These are phyloP conservation scores for Orthonychiurus folsomi DNA, from an alignment of 2,888 invertebrate species.

Conservation along the genomic window DNA sequence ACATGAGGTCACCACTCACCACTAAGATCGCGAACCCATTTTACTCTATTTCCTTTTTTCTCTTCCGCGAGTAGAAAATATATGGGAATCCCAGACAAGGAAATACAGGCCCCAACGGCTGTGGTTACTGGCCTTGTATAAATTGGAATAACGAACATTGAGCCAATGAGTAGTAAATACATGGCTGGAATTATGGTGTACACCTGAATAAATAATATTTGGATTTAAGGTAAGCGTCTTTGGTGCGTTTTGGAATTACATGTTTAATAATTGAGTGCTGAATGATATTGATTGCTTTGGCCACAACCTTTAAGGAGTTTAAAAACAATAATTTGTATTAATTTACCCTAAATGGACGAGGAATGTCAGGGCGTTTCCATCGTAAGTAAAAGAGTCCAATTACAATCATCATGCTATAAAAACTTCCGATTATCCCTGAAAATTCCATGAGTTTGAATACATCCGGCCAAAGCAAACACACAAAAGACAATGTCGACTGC, in stretches of 20 bases:
- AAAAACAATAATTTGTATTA: no score
- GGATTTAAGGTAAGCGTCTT: no score
- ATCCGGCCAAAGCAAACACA: conserved; percentile 73
- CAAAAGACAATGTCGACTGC: conserved; percentile 67
- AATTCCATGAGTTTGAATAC: conserved; percentile 71
- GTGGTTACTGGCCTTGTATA: neutral
- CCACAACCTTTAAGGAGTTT: no score
- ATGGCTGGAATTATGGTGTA: neutral
- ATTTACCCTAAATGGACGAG: neutral
- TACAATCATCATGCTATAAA: conserved; percentile 70
- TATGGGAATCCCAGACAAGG: neutral
- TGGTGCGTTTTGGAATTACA: no score
- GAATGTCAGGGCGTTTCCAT: neutral
- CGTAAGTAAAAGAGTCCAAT: conserved; percentile 66
- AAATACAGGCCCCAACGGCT: neutral
- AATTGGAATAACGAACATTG: neutral
- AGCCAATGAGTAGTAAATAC: neutral
- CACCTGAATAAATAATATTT: no score
- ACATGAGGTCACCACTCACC: neutral
- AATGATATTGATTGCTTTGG: no score
- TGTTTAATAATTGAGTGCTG: no score
- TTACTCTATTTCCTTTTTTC: neutral
- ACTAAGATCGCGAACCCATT: neutral
- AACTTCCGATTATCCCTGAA: conserved; percentile 77
- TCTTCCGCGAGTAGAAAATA: neutral